phyloP scores from a whole-genome alignment of 2,797 vertebrate species.

The Lepilemur ruficaudatus region DNA sequence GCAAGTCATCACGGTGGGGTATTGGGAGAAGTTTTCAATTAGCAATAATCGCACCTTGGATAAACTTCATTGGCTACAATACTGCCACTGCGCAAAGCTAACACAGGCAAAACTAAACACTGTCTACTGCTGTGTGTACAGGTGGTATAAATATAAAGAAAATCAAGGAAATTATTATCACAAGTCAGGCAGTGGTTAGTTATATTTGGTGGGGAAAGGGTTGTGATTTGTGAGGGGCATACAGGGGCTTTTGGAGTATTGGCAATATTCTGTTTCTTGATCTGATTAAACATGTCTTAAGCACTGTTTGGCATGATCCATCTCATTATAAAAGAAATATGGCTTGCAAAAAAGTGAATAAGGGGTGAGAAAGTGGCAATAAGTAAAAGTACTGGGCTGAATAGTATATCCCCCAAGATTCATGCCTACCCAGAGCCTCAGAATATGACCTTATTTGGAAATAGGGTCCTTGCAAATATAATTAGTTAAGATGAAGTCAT shows the following conservation, averaged over 20 bases:
- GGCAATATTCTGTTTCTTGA: background rate
- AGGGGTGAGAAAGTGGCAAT: background rate
- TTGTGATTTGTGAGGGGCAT: background rate
- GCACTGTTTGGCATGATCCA: background rate
- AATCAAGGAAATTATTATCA: slow-evolving; percentile 12
- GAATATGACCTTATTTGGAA: slow-evolving; percentile 43
- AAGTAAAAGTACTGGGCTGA: background rate
- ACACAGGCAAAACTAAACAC: slow-evolving; percentile 29
- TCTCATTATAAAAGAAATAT: slow-evolving; percentile 24
- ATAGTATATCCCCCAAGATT: background rate
- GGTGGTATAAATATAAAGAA: background rate
- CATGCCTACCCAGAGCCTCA: background rate
- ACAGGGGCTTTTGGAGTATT: background rate
- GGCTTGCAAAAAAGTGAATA: background rate
- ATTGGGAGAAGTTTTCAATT: too few relatives aligned
- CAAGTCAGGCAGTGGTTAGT: background rate
- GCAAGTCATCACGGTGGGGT: too few relatives aligned
- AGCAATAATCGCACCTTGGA: too few relatives aligned
- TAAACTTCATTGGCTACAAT: too few relatives aligned
- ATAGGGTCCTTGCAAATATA: background rate
- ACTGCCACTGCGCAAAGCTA: background rate
- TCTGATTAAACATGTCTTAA: background rate
- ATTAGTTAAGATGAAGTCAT: background rate
- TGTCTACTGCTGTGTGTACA: background rate
- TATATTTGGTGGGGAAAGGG: background rate